phyloP scores from a whole-genome alignment of 2,797 vertebrate genomes.

The Acanthiza pusilla region DNA sequence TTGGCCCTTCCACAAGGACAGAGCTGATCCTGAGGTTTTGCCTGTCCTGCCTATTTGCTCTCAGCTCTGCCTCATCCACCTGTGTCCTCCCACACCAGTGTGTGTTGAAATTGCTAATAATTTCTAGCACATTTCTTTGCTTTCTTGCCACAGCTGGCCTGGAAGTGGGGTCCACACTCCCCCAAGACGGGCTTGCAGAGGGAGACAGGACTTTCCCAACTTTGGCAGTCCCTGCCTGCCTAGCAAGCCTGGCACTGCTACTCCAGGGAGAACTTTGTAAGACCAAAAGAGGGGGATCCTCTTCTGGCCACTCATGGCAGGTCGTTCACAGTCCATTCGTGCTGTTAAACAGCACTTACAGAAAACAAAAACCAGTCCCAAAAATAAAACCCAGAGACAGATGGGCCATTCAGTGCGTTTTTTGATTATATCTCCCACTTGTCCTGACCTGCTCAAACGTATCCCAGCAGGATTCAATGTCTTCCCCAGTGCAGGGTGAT shows the following conservation, averaged over 20 bases:
- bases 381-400: neutral
- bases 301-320: neutral
- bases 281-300: neutral
- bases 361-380: neutral
- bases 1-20: neutral
- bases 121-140: neutral
- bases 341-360: neutral
- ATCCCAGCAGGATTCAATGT: neutral
- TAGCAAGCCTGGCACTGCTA: too few relatives aligned
- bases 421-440: neutral
- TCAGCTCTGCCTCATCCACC: neutral
- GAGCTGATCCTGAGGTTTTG: neutral
- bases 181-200: neutral
- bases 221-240: neutral
- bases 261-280: neutral
- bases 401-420: neutral
- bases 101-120: neutral
- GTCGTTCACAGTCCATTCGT: neutral
- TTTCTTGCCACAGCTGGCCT: neutral
- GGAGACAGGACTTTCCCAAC: neutral
- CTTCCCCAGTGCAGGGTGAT: neutral
- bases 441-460: neutral
- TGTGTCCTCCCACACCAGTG: fast-evolving
- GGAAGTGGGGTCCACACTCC: neutral
- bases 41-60: neutral